Evolutionary conservation across 2,888 invertebrate genomes (phyloP), one percentile per base, ranked within the genome.

Genomic region (Toxonevra muliebris): DNA sequence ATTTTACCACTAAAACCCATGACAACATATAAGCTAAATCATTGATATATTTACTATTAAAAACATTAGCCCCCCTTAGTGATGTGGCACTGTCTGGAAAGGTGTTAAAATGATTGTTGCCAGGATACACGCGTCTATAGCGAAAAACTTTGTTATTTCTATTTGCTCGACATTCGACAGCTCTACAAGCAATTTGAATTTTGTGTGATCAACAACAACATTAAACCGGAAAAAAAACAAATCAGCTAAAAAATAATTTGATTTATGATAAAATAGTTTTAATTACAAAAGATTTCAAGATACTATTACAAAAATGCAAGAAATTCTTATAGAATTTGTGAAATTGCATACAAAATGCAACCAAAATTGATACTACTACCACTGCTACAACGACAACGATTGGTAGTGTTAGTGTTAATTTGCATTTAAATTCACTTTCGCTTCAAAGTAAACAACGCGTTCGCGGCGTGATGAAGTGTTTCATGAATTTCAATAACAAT

Each of bases 81-180:
- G 30, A 30, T 7, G 30, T 4, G 30, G 3, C 30, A 30, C 30
- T 30, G 30, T 30, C 30, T 30, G 30, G 45, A 30, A 60, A 78
- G 74, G 80, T 80, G 77, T 77, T 75, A 79, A 73, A 77, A 73
- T 74, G 75, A 79, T 79, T 82, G 83, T 82, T 82, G 83, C 82
- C 83, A 79, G 82, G 82, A 82, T 82, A 82, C 82, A 80, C 76
- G 73, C 77, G 77, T 77, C 77, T 76, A 57, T 61, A 74, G 76
- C 76, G 73, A 74, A 76, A 75, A 75, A 82, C 77, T 83, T 83
- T 82, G 82, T 82, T 82, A 83, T 83, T 83, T 81, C 79, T 80
- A 80, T 80, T 79, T 75, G 74, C 77, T 75, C 77, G 79, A 78
- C 78, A 79, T 75, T 79, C 75, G 74, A 77, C 76, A 80, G 77